Base-by-base conservation (phyloP, 37 sponge, comb jelly and placozoan species). In the Oopsacas minuta region DNA sequence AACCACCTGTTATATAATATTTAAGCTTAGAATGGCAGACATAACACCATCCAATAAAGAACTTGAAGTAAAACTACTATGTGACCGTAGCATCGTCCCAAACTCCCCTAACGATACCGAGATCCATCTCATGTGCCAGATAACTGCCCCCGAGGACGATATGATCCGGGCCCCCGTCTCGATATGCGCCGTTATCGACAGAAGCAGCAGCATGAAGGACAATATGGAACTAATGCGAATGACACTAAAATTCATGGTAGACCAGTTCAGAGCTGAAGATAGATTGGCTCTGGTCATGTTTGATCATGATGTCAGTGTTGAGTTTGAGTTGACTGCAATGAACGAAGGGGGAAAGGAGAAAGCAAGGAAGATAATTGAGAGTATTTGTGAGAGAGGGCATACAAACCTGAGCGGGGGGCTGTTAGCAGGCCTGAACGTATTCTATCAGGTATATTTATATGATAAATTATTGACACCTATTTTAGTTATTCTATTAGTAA, bases 331-430 rank as follows among this genome's bases (percentile, higher is more conserved):
- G 46, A 90, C 90, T 5, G 20, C 35, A n/a, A 95, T 95, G 96
- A 86, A 83, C n/a, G 53, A 85, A 0, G 81, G 87, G 81, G 96
- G 96, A 10, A 95, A 95, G 86, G 51, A 82, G 52, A 81, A 85
- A 36, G 96, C 96, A 22, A 90, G 89, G 86, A 85, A 86, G 81
- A 94, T 94, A 37, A 88, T 95, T 37, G 88, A 87, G 0, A 35
- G 37, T 5, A 37, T 95, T 53, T 88, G 84, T 53, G 96, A 91
- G 52, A 86, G 96, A 35, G 93, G 96, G 0, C 96, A 95, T 61
- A 95, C 96, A 36, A 95, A 95, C 82, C 90, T 95, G 36, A 95
- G 96, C 83, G 96, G 96, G 36, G 96, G 96, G 0, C 90, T 95
- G 23, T 52, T 95, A 12, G 90, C 93, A 36, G 96, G 93, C 5